These are phyloP conservation scores for Nothobranchius furzeri DNA, from an alignment of 2,113 vertebrate species.

Conservation along the genomic window DNA sequence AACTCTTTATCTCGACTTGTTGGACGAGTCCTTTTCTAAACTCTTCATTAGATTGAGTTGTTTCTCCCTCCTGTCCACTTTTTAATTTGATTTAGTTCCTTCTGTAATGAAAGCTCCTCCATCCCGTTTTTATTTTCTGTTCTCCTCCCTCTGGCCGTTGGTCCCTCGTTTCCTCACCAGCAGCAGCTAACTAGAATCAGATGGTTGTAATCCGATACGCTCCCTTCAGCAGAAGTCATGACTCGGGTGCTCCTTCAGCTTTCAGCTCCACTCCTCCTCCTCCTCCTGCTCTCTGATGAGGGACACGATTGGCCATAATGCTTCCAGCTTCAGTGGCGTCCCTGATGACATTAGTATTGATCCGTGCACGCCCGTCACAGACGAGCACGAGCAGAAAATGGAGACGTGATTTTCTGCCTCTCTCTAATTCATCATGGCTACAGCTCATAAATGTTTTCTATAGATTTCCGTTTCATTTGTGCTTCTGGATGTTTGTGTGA, in stretches of 20 bases:
- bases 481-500: slow-evolving; percentile 15
- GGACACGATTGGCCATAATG: slow-evolving; percentile 97
- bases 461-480: slow-evolving; percentile 57
- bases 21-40: slow-evolving; percentile 70
- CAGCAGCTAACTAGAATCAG: slow-evolving; percentile 95
- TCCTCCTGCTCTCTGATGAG: slow-evolving; percentile 72
- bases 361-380: slow-evolving; percentile 67
- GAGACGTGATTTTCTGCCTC: slow-evolving; percentile 59
- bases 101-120: background rate
- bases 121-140: background rate
- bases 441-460: slow-evolving; percentile 46
- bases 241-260: slow-evolving; percentile 86
- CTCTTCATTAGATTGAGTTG: slow-evolving; percentile 52
- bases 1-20: slow-evolving; percentile 64
- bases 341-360: slow-evolving; percentile 98
- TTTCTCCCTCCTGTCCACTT: slow-evolving; percentile 7
- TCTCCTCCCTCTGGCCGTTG: slow-evolving; percentile 16
- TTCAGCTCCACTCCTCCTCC: slow-evolving; percentile 71
- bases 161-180: slow-evolving; percentile 57
- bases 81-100: background rate
- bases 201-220: slow-evolving; percentile 97
- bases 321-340: slow-evolving; percentile 84
- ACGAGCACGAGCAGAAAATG: slow-evolving; percentile 14
- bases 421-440: slow-evolving; percentile 50
- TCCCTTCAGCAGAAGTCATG: slow-evolving; percentile 90